A percentile compares a stretch with the other conserved stretches of the same genome.
These are phyloP conservation scores for Tylochromis polylepis DNA, from an alignment of 2,113 vertebrate species.

Conservation along the genomic window DNA sequence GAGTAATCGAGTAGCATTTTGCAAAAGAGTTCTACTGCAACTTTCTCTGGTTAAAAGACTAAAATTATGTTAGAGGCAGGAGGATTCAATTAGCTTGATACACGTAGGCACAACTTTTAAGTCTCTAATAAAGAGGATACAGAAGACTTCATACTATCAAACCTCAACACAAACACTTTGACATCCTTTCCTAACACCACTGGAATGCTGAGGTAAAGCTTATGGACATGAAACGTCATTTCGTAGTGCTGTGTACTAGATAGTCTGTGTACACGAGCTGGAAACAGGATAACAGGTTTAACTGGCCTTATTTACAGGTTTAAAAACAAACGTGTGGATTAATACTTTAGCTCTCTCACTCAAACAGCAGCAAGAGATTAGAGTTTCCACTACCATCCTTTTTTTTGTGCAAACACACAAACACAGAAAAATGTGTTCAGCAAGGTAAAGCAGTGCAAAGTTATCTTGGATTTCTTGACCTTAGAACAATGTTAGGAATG, in stretches of 20 bases:
- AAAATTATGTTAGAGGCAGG: conserved; percentile 62
- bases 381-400: conserved; percentile 20
- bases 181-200: conserved; percentile 43
- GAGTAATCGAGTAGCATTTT: conserved; percentile 58
- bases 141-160: conserved; percentile 47
- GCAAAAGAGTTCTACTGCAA: conserved; percentile 63
- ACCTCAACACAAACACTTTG: conserved; percentile 46
- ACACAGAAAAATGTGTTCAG: conserved; percentile 19
- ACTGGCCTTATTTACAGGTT: conserved; percentile 61
- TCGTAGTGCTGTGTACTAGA: conserved; percentile 31
- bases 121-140: conserved; percentile 57
- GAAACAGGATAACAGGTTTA: conserved; percentile 18
- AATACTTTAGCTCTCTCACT: conserved; percentile 34
- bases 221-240: conserved; percentile 26
- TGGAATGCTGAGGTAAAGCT: conserved; percentile 65
- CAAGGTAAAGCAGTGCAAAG: conserved; percentile 56
- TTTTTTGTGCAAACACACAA: conserved; percentile 7
- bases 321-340: not conserved
- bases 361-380: conserved; percentile 4
- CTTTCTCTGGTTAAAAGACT: conserved; percentile 63
- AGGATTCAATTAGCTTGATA: conserved; percentile 58
- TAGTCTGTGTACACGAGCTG: conserved; percentile 31
- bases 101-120: conserved; percentile 64
- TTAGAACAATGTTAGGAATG: conserved; percentile 43
- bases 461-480: conserved; percentile 29